phyloP scores from a whole-genome alignment of 2,797 vertebrate species.

The Chelon labrosus region DNA sequence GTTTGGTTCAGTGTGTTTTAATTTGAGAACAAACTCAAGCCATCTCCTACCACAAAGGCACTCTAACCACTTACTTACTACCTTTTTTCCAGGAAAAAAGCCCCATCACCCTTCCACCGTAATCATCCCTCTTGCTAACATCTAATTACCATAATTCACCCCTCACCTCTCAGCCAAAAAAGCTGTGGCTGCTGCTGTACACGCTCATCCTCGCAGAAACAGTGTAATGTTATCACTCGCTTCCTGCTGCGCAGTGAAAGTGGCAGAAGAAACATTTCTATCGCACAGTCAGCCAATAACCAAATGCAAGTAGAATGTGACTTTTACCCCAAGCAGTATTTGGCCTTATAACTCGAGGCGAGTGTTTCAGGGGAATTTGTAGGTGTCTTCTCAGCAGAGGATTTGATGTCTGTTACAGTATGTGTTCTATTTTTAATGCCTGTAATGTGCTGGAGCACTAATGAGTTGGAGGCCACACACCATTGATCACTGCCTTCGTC shows the following conservation, averaged over 20 bases:
- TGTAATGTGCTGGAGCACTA: constrained; percentile 58
- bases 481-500: constrained; percentile 72
- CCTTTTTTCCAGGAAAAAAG: constrained; percentile 18
- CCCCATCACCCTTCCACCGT: constrained; percentile 34
- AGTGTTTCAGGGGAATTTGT: background rate
- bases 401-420: constrained; percentile 42
- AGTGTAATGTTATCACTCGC: constrained; percentile 11
- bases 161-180: constrained; percentile 54
- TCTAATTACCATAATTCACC: constrained; percentile 62
- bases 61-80: background rate
- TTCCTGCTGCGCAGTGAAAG: constrained; percentile 8
- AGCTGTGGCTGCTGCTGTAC: constrained; percentile 28
- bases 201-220: constrained; percentile 21
- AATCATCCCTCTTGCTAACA: constrained; percentile 49
- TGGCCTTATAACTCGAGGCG: background rate
- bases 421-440: constrained; percentile 71
- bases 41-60: no score
- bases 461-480: constrained; percentile 69
- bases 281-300: constrained; percentile 2
- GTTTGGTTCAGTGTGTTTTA: background rate
- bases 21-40: constrained; percentile 4
- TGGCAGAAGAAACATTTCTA: constrained; percentile 10
- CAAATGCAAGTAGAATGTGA: constrained; percentile 6
- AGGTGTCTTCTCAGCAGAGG: constrained; percentile 24
- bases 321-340: background rate